Conservation (phyloP, 2,797 vertebrate genomes). For the Alosa sapidissima region DNA sequence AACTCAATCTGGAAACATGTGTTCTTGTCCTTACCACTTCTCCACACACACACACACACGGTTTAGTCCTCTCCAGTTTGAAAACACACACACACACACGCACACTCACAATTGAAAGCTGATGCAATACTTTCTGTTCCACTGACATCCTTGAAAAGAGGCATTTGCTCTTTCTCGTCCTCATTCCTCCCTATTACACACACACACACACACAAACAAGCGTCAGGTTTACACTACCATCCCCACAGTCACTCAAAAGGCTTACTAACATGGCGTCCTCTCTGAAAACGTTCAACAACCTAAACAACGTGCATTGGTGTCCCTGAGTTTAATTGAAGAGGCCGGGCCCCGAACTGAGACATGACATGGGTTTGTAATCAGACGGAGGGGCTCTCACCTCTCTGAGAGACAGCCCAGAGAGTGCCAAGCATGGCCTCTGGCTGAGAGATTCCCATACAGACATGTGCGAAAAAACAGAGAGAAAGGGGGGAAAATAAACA, state of each 20-base stretch:
- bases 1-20: slow-evolving; percentile 66
- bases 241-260: background rate
- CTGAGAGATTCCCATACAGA: background rate
- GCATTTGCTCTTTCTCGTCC: background rate
- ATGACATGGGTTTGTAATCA: background rate
- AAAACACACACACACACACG: slow-evolving; percentile 26
- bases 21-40: slow-evolving; percentile 61
- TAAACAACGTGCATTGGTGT: background rate
- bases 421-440: background rate
- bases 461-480: background rate
- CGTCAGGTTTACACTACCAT: background rate
- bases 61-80: slow-evolving; percentile 27
- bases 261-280: background rate
- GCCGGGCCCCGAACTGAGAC: background rate
- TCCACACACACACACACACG: slow-evolving; percentile 30
- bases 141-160: slow-evolving; percentile 18
- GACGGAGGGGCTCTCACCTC: background rate
- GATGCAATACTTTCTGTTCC: slow-evolving; percentile 40
- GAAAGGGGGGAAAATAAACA: background rate
- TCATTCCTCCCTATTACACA: background rate
- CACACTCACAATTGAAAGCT: slow-evolving; percentile 29
- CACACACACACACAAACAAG: slow-evolving; percentile 4
- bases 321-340: background rate
- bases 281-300: background rate
- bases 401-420: background rate